These are phyloP conservation scores for Pararge aegeria DNA, from an alignment of 1,140 invertebrate genomes.

Conservation along the genomic window DNA sequence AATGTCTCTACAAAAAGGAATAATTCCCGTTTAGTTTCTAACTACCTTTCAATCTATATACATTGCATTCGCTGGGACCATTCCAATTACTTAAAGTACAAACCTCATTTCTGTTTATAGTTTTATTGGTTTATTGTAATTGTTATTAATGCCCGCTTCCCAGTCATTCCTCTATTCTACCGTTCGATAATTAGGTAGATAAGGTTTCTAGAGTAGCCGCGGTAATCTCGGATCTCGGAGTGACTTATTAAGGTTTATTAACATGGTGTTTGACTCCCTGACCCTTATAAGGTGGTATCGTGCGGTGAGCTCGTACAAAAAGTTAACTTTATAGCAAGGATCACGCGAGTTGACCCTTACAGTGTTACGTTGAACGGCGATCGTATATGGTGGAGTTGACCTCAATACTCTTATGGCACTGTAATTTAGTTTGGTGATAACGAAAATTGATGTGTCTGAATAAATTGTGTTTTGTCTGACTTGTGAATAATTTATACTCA, in stretches of 20 bases:
- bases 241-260: slow-evolving; percentile 70
- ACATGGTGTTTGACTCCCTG: slow-evolving; percentile 63
- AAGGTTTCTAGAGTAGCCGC: slow-evolving; percentile 55
- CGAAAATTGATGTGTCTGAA: slow-evolving; percentile 27
- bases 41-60: background rate
- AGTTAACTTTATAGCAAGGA: slow-evolving; percentile 62
- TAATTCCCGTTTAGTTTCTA: background rate
- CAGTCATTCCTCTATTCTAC: slow-evolving; percentile 23
- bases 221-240: slow-evolving; percentile 44
- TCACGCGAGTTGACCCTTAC: slow-evolving; percentile 64
- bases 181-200: slow-evolving; percentile 51
- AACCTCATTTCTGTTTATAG: slow-evolving; percentile 8
- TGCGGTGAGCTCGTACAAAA: slow-evolving; percentile 60
- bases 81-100: slow-evolving; percentile 5
- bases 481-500: background rate
- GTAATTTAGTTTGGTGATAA: slow-evolving; percentile 28
- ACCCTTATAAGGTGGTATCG: slow-evolving; percentile 58
- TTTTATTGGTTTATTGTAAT: slow-evolving; percentile 19
- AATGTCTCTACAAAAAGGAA: background rate
- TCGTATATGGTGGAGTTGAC: slow-evolving; percentile 30
- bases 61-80: background rate
- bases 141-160: slow-evolving; percentile 25
- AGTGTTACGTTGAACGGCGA: slow-evolving; percentile 30
- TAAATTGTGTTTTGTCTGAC: slow-evolving; percentile 19
- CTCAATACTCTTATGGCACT: slow-evolving; percentile 27